Conservation (phyloP, 2,888 invertebrate genomes). For the Drosophila dives region DNA sequence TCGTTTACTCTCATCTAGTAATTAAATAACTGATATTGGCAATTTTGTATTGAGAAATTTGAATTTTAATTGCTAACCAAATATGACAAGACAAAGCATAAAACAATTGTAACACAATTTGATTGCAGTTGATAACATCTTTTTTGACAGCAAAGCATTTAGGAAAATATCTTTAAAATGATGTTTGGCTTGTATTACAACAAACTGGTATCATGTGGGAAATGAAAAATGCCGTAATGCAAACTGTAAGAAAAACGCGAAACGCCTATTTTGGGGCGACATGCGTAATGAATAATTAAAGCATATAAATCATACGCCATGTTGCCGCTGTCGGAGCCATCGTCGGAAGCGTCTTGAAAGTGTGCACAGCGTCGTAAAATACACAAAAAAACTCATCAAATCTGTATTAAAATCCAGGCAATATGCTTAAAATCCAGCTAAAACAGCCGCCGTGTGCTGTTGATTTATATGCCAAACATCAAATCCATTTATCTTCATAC, state of each 20-base stretch:
- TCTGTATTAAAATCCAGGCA: constrained; percentile 51
- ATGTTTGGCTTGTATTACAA: background rate
- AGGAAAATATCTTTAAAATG: background rate
- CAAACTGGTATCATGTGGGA: background rate
- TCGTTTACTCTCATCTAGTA: too few species aligned
- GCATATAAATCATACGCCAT: constrained; percentile 72
- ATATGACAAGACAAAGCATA: too few species aligned
- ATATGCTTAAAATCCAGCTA: constrained; percentile 51
- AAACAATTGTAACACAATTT: constrained; percentile 11
- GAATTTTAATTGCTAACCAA: background rate
- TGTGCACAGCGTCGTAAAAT: constrained; percentile 57
- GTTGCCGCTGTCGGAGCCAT: constrained; percentile 49
- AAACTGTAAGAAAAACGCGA: constrained; percentile 13
- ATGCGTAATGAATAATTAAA: constrained; percentile 70
- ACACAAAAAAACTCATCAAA: constrained; percentile 40
- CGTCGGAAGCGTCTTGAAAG: constrained; percentile 56
- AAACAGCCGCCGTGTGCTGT: constrained; percentile 37
- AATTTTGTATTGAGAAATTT: background rate
- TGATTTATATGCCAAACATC: constrained; percentile 78
- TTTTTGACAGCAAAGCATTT: background rate
- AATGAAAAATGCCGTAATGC: background rate
- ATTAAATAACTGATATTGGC: background rate
- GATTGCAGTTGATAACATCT: background rate
- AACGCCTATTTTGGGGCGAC: constrained; percentile 22
- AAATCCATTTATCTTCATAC: constrained; percentile 79